Conservation (phyloP, 1,140 invertebrate species). For the Acromyrmex echinatior region DNA sequence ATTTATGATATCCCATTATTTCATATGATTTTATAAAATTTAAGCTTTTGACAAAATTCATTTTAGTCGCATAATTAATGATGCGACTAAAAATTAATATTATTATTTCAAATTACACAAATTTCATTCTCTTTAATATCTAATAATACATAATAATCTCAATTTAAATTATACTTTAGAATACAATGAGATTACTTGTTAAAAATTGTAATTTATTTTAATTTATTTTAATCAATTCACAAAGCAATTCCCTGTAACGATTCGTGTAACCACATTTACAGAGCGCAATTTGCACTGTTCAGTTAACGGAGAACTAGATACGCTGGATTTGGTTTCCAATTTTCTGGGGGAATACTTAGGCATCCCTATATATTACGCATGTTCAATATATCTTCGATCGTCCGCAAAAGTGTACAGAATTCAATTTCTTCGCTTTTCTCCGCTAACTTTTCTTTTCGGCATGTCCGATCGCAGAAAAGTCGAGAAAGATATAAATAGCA, state of each 20-base stretch:
- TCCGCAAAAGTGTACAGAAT: neutral
- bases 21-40: neutral
- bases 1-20: neutral
- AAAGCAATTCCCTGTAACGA: constrained; percentile 22
- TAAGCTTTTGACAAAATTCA: neutral
- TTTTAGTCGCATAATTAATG: neutral
- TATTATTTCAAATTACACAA: constrained; percentile 9
- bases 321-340: constrained; percentile 37
- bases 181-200: neutral
- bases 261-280: constrained; percentile 5
- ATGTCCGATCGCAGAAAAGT: neutral
- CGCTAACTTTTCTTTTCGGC: neutral
- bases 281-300: constrained; percentile 32
- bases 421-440: neutral
- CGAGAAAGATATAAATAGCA: constrained; percentile 33
- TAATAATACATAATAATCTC: constrained; percentile 34
- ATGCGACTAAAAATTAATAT: constrained; percentile 24
- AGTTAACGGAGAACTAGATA: constrained; percentile 4
- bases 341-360: constrained; percentile 8
- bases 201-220: constrained; percentile 41
- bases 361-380: constrained; percentile 9
- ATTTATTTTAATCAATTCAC: constrained; percentile 44
- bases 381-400: constrained; percentile 4
- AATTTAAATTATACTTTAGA: constrained; percentile 26
- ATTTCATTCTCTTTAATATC: constrained; percentile 20